Conservation (phyloP, 2,888 invertebrate species). For the Drosophila rubida region DNA sequence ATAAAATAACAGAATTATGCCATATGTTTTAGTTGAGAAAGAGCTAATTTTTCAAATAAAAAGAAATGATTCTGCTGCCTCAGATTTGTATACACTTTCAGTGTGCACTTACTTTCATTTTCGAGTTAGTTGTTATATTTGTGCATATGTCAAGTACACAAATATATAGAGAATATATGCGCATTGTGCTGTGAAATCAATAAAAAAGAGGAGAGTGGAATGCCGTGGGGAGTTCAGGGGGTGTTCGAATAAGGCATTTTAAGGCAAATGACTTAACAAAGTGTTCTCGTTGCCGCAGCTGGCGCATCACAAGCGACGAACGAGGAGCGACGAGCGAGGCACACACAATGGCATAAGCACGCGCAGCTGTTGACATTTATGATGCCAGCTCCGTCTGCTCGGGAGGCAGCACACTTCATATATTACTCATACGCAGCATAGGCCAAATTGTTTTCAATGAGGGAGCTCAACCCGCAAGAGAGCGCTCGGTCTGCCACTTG, state of each 20-base stretch:
- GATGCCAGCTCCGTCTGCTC: conserved; percentile 35
- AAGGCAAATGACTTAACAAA: conserved; percentile 41
- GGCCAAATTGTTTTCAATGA: conserved; percentile 69
- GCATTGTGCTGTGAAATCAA: background rate
- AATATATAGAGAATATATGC: too few species aligned
- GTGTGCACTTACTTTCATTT: too few species aligned
- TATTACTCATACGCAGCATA: conserved; percentile 69
- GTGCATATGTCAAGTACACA: too few species aligned
- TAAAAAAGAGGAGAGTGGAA: background rate
- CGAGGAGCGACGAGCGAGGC: too few species aligned
- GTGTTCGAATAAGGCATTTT: conserved; percentile 20
- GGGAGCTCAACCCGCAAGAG: conserved; percentile 58
- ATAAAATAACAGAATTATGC: too few species aligned
- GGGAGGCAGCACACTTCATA: conserved; percentile 39
- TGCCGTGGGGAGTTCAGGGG: conserved; percentile 3
- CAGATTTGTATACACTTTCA: too few species aligned
- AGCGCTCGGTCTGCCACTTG: conserved; percentile 55
- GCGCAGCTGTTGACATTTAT: conserved; percentile 63
- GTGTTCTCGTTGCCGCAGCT: conserved; percentile 24
- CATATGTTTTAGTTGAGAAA: too few species aligned
- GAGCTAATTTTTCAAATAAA: too few species aligned
- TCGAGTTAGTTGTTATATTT: too few species aligned
- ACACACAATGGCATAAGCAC: conserved; percentile 14
- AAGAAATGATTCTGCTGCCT: too few species aligned
- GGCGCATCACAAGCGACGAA: too few species aligned